phyloP scores from a whole-genome alignment of 2,113 vertebrate genomes.

The Hepsetus odoe region DNA sequence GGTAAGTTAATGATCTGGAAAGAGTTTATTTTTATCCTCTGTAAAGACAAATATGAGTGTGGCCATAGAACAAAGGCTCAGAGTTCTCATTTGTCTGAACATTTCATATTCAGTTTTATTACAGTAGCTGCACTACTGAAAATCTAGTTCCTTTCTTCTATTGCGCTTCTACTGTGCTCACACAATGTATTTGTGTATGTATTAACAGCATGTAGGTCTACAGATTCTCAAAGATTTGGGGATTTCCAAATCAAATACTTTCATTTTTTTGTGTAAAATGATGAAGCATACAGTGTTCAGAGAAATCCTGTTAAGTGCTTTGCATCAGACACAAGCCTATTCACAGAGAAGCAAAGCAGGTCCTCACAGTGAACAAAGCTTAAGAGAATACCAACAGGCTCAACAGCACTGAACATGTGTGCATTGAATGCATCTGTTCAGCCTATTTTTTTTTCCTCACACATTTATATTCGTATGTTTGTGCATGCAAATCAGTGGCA shows the following conservation, averaged over 20 bases:
- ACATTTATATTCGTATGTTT: background rate
- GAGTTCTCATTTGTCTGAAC: conserved; percentile 23
- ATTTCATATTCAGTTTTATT: background rate
- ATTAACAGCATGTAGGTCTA: conserved; percentile 48
- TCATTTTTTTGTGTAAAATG: background rate
- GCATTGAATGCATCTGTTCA: background rate
- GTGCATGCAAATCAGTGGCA: conserved; percentile 45
- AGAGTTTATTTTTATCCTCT: conserved; percentile 47
- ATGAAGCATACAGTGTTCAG: conserved; percentile 26
- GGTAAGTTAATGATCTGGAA: conserved; percentile 31
- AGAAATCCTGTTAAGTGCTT: conserved; percentile 24
- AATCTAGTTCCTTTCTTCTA: conserved; percentile 14
- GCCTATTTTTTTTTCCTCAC: background rate
- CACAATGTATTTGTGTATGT: conserved; percentile 33
- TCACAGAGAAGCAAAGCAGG: conserved; percentile 37
- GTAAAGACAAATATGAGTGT: conserved; percentile 44
- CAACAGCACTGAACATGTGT: conserved; percentile 1
- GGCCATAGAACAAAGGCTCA: conserved; percentile 20
- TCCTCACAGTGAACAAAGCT: conserved; percentile 34
- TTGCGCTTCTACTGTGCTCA: conserved; percentile 23
- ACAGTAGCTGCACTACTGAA: background rate
- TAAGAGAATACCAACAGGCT: conserved; percentile 16
- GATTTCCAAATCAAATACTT: conserved; percentile 6
- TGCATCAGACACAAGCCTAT: conserved; percentile 34
- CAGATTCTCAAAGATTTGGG: conserved; percentile 14